Evolutionary conservation across 1,140 invertebrate species (phyloP), one percentile per base, ranked within the genome.

Genomic region (Gonioctena quinquepunctata): DNA sequence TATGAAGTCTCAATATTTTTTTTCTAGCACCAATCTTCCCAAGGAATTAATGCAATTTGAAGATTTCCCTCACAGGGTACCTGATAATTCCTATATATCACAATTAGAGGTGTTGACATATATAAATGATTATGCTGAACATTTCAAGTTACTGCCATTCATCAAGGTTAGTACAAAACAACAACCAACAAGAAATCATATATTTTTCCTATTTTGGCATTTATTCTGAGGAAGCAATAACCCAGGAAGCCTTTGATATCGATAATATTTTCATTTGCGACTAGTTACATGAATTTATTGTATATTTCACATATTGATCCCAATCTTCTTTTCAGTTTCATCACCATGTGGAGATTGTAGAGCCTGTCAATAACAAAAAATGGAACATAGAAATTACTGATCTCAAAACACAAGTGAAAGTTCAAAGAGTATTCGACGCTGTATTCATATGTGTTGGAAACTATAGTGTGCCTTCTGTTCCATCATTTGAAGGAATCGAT

Each of bases 11-110:
- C n/a, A n/a, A n/a, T n/a, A n/a, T 56, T 0, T 22, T 49, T 18
- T 19, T 80, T 84, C 71, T 76, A 93, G 92, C 76, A 93, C 92
- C 2, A 94, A 94, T 86, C 81, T 94, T 21, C 92, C 92, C 2
- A 91, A 90, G 76, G 89, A 92, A 83, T 82, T 91, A 25, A 94
- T 94, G 92, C 87, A 87, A 61, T 94, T 89, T 79, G 88, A 89
- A n/a, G 90, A 91, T 79, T 91, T 88, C 81, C 85, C 85, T 21
- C 88, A 88, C 74, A 82, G 81, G 71, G 81, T 72, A 68, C 82
- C 13, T 76, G 66, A 71, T 76, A 81, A 60, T 69, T 88, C 88
- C 26, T 90, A 89, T 79, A 75, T 91, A 49, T 80, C 77, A 67
- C 88, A 91, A 76, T 72, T 82, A 23, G 84, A 89, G 72, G 87